These are phyloP conservation scores for Melanostoma mellinum DNA, from an alignment of 2,888 invertebrate genomes.

Conservation along the genomic window DNA sequence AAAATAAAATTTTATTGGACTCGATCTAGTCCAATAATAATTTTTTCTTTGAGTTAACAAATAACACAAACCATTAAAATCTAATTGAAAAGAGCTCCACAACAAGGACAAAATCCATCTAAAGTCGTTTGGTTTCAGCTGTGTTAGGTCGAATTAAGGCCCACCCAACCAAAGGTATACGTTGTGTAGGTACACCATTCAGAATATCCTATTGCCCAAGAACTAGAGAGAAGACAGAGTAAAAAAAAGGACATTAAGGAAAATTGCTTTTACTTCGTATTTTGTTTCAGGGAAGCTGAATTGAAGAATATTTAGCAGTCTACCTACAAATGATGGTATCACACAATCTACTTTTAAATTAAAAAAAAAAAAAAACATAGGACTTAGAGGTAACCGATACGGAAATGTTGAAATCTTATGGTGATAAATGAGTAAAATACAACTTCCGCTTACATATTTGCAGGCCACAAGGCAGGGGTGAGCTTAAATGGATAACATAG, in stretches of 20 bases:
- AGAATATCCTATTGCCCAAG: background rate
- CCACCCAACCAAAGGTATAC: background rate
- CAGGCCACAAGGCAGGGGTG: slow-evolving; percentile 1
- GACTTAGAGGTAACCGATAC: slow-evolving; percentile 18
- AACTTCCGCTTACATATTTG: slow-evolving; percentile 12
- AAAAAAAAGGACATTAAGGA: background rate
- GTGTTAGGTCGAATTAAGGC: slow-evolving; percentile 6
- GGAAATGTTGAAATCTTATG: slow-evolving; percentile 18
- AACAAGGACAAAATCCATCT: background rate
- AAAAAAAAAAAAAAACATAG: slow-evolving; percentile 25
- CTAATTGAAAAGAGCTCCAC: slow-evolving; percentile 2
- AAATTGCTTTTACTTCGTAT: slow-evolving; percentile 13
- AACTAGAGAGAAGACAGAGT: background rate
- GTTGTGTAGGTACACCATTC: slow-evolving; percentile 12
- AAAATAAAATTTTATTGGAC: slow-evolving; percentile 21
- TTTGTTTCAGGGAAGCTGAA: slow-evolving; percentile 2
- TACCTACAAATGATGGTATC: background rate
- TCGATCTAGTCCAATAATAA: background rate
- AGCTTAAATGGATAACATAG: slow-evolving; percentile 41
- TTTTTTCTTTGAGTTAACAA: background rate
- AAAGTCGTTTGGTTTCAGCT: slow-evolving; percentile 1
- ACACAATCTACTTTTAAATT: slow-evolving; percentile 33
- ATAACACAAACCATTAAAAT: slow-evolving; percentile 17
- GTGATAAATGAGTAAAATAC: slow-evolving; percentile 28
- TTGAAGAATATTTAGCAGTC: background rate